phyloP scores from a whole-genome alignment of 2,797 vertebrate species.

The Anableps anableps region DNA sequence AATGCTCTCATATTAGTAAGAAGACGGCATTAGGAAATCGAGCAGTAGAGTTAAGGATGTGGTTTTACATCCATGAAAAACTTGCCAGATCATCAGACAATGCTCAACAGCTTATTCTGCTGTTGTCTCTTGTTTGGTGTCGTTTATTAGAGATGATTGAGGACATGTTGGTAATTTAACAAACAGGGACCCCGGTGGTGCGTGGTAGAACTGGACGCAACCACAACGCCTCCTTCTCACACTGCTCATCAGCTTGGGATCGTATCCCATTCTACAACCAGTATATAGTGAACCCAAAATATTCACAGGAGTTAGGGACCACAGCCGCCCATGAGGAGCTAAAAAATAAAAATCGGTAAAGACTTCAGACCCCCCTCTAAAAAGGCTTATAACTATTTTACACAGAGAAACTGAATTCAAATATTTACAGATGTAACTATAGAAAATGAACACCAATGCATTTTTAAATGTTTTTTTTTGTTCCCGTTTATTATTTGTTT shows the following conservation, averaged over 20 bases:
- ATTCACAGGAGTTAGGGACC: too few relatives aligned
- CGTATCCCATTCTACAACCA: too few relatives aligned
- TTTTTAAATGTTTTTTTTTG: not conserved
- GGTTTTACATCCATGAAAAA: not conserved
- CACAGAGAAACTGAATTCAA: not conserved
- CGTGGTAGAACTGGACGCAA: too few relatives aligned
- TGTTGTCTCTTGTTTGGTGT: not conserved
- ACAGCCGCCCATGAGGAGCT: too few relatives aligned
- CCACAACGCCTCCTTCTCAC: too few relatives aligned
- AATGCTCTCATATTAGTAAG: not conserved
- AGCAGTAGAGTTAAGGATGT: not conserved
- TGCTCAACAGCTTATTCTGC: not conserved
- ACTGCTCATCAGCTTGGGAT: too few relatives aligned
- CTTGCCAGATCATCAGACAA: not conserved
- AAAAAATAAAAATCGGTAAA: too few relatives aligned
- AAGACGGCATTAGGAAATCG: not conserved
- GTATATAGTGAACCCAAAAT: too few relatives aligned
- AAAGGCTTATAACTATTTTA: not conserved
- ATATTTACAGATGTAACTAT: not conserved
- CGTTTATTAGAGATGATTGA: too few relatives aligned
- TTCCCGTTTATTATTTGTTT: not conserved
- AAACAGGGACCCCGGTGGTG: too few relatives aligned
- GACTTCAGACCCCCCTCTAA: too few relatives aligned
- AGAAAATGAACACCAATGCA: not conserved
- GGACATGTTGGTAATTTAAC: too few relatives aligned